These are phyloP conservation scores for Agrotis exclamationis DNA, from an alignment of 2,888 invertebrate genomes.

Conservation along the genomic window DNA sequence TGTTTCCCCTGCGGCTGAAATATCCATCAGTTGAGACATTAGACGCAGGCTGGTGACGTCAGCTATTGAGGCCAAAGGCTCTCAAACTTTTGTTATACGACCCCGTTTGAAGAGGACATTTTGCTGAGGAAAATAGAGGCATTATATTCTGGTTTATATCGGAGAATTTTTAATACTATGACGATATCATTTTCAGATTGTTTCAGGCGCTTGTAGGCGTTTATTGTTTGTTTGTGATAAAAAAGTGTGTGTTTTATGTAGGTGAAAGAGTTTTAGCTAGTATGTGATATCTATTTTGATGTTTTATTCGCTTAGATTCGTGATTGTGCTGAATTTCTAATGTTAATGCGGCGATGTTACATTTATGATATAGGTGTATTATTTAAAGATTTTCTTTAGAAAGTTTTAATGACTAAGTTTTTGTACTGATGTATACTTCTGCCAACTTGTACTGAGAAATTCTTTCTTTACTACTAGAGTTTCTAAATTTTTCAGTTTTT, in stretches of 20 bases:
- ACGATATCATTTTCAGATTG: conserved; percentile 10
- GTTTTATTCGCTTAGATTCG: too few relatives aligned
- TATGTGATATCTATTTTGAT: too few relatives aligned
- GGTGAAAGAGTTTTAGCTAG: background rate
- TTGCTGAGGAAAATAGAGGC: conserved; percentile 8
- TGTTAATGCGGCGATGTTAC: too few relatives aligned
- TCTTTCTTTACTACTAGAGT: conserved; percentile 1
- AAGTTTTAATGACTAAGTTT: conserved; percentile 5
- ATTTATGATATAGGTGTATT: too few relatives aligned
- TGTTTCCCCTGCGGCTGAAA: conserved; percentile 45
- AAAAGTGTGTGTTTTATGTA: background rate
- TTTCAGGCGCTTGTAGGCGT: background rate
- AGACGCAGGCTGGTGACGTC: conserved; percentile 47
- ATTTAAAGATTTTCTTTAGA: too few relatives aligned
- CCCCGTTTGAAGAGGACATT: conserved; percentile 30
- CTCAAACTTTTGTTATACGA: conserved; percentile 48
- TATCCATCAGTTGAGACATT: conserved; percentile 42
- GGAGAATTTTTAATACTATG: background rate
- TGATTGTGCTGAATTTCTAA: too few relatives aligned
- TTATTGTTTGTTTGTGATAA: background rate
- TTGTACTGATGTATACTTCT: too few relatives aligned
- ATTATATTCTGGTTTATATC: conserved; percentile 13
- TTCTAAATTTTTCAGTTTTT: background rate
- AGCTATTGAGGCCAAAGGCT: conserved; percentile 31
- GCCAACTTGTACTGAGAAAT: background rate